Percentiles rank a stretch among this genome's conserved stretches.
These are phyloP conservation scores for Crotophaga sulcirostris DNA, from an alignment of 2,113 vertebrate genomes.

Conservation along the genomic window DNA sequence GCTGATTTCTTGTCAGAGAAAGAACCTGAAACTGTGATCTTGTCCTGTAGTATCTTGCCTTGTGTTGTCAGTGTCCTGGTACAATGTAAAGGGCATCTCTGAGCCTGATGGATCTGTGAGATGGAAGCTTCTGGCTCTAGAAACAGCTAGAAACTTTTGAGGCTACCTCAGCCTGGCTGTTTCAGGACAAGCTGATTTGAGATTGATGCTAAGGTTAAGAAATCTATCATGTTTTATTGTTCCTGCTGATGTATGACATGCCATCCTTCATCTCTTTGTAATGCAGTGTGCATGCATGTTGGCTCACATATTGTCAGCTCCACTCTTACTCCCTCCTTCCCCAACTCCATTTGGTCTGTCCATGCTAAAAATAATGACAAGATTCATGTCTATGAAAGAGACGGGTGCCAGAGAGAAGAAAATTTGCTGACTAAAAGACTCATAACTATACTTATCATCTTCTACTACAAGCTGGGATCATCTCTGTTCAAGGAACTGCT, in stretches of 20 bases:
- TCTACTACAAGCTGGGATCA: not conserved
- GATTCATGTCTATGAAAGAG: conserved; percentile 10
- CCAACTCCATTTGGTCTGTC: conserved; percentile 35
- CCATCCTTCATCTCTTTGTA: conserved; percentile 62
- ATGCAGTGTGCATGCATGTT: conserved; percentile 35
- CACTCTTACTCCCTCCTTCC: conserved; percentile 18
- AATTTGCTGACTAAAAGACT: not conserved
- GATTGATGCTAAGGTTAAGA: conserved; percentile 61
- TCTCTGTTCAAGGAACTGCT: not conserved
- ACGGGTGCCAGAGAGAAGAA: not conserved
- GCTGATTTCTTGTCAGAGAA: not conserved
- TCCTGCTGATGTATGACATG: conserved; percentile 50
- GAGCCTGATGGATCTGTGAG: not conserved
- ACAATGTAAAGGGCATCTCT: not conserved
- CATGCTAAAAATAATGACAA: conserved; percentile 52
- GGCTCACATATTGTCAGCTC: conserved; percentile 35
- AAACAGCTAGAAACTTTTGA: not conserved
- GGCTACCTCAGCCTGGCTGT: not conserved
- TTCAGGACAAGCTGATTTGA: conserved; percentile 32
- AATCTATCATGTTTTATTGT: conserved; percentile 68
- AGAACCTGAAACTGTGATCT: not conserved
- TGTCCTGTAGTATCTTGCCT: not conserved
- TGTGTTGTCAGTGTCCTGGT: not conserved
- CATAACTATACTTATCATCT: not conserved
- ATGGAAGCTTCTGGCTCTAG: not conserved